Evolutionary conservation across 2,888 invertebrate species (phyloP), one percentile per base, ranked within the genome.

Genomic region (Lordiphosa fenestrarum): DNA sequence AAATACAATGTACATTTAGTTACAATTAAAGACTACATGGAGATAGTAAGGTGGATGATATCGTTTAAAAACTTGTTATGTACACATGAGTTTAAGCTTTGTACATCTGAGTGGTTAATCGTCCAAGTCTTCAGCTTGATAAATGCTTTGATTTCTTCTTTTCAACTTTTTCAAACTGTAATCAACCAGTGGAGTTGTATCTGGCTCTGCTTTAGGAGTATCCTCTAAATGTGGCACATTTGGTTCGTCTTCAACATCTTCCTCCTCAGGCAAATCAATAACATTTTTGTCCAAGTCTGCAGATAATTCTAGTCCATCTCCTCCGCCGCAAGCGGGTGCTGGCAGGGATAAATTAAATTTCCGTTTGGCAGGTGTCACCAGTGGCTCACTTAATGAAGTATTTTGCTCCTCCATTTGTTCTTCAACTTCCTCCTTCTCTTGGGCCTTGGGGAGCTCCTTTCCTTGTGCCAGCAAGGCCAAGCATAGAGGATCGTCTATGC

Each of bases 401-500:
- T 25, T 25, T 25, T 4, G 10, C 6, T 63, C 30, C 3, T 50
- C 49, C 0, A 33, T 13, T 36, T 51, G 7, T 2, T 19, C 6
- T 2, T 51, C 23, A 10, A 71, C 47, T 41, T 58, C 54, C 9
- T 71, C 83, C 4, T 81, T 70, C 13, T 84, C 77, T 0, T 77
- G 75, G 2, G 86, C 84, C 57, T 80, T 73, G 33, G 84, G 88
- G 13, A 90, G 55, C 38, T 85, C 87, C 61, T 91, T 88, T 0
- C 92, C 91, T 19, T 88, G 88, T 56, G 91, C 88, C 10, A 92
- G 88, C 87, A 93, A 87, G 0, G 94, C 87, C 36, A 94, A 90
- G 67, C 91, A 91, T 10, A 95, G 89, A 0, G 98, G 98, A 90
- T 98, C 97, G 86, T 95, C 94, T 54, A 98, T 92, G 0, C 93